phyloP scores from a whole-genome alignment of 2,888 invertebrate species.

The Lypha dubia region DNA sequence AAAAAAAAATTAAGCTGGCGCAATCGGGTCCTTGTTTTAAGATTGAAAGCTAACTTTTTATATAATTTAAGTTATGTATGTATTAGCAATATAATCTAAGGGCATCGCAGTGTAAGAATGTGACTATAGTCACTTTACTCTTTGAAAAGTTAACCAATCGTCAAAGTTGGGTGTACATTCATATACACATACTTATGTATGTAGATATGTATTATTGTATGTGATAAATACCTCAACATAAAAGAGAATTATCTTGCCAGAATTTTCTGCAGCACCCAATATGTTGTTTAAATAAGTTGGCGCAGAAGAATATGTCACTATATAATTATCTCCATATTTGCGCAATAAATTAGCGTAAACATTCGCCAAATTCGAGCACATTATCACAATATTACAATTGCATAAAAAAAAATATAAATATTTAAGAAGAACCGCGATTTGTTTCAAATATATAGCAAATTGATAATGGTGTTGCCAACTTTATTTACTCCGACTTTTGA shows the following conservation, averaged over 20 bases:
- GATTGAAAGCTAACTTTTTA: too few species aligned
- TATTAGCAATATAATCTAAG: too few species aligned
- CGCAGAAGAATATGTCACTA: conserved; percentile 76
- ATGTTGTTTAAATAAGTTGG: conserved; percentile 77
- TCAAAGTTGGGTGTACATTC: too few species aligned
- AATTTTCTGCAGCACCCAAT: conserved; percentile 73
- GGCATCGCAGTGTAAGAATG: too few species aligned
- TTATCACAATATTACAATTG: conserved; percentile 51
- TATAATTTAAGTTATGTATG: neutral
- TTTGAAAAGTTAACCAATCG: too few species aligned
- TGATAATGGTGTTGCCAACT: neutral
- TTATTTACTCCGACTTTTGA: too few species aligned
- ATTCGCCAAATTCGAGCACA: conserved; percentile 79
- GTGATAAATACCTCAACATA: conserved; percentile 75
- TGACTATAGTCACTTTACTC: too few species aligned
- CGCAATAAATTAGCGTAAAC: conserved; percentile 78
- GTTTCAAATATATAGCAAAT: conserved; percentile 20
- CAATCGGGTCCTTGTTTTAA: too few species aligned
- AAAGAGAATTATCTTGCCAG: conserved; percentile 77
- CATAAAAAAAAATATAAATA: neutral
- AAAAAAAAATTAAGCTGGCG: too few species aligned
- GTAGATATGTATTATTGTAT: neutral
- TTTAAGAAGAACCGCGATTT: neutral
- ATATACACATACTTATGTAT: too few species aligned
- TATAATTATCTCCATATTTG: conserved; percentile 76